Base-by-base conservation (phyloP, 64 coral and sea anemone species). In the Stichodactyla mertensii region DNA sequence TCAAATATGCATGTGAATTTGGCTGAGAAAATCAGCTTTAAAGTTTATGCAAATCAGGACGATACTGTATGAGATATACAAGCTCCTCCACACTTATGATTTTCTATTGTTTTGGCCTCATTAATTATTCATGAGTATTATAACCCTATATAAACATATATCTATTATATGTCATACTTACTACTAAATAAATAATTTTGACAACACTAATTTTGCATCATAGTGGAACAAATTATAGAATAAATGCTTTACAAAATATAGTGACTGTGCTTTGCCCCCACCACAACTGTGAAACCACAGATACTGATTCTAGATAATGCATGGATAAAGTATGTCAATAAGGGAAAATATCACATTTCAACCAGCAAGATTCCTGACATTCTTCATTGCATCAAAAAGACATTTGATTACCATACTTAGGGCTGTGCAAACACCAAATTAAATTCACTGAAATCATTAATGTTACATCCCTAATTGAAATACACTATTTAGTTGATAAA, bases 341-440 rank as follows among this genome's bases (percentile, higher is more conserved):
- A 0, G 36, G 20, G 62, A n/a, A n/a, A 66, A 66, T 66, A 66
- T 23, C 62, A 66, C 5, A 66, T 66, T 22, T 18, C 62, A 66
- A 6, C 22, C 62, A 66, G 19, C 22, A n/a, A 66, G 62, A 79
- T 56, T 82, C 61, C 23, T 27, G 14, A 6, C 1, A 66, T 66
- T 66, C 62, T 66, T 22, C 9, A 0, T 66, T 66, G 5, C 20
- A n/a, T n/a, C 62, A 23, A 22, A 66, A 4, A 13, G 62, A 18
- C 62, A 66, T n/a, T 66, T 66, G 62, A 66, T 66, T 22, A 66
- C 62, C 62, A 66, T 66, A 66, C 62, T n/a, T 66, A 66, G 62
- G 62, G 62, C 62, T 66, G 62, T 0, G 12, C 23, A 74, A 74
- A 74, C 69, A 74, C 24, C 2, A 27, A 66, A 31, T 23, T 74